A percentile compares a stretch with the other conserved stretches of the same genome.
phyloP scores from a whole-genome alignment of 2,888 invertebrate genomes.

The Drosophila affinis region DNA sequence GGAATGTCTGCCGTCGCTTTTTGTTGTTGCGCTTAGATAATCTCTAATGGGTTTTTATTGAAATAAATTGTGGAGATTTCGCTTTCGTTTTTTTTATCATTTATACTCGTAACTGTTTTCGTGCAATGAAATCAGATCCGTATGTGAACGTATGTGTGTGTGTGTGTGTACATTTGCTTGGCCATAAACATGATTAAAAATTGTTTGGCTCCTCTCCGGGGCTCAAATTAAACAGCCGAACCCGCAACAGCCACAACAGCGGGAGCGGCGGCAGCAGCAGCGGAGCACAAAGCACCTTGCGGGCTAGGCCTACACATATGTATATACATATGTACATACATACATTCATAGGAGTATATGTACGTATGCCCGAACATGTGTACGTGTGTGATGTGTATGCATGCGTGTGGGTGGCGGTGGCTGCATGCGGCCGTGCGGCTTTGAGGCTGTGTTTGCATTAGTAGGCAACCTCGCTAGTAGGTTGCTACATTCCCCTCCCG shows the following conservation, averaged over 20 bases:
- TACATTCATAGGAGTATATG: no score
- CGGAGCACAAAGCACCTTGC: no score
- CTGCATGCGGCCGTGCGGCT: conserved; percentile 43
- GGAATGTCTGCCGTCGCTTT: background rate
- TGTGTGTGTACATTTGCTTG: conserved; percentile 51
- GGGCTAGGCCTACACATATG: no score
- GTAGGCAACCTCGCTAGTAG: conserved; percentile 24
- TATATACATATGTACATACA: no score
- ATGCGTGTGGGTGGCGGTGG: conserved; percentile 20
- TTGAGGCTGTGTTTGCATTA: conserved; percentile 62
- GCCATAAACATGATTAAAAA: conserved; percentile 69
- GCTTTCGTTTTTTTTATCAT: background rate
- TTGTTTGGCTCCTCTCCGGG: conserved; percentile 36
- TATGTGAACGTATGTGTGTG: conserved; percentile 6
- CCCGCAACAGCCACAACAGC: conserved; percentile 40
- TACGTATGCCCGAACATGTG: background rate
- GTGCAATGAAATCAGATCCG: conserved; percentile 49
- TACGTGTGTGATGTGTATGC: conserved; percentile 7
- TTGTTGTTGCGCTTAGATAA: conserved; percentile 8
- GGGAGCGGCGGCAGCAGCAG: conserved; percentile 14
- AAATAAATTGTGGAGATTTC: conserved; percentile 11
- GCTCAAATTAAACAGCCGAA: conserved; percentile 51
- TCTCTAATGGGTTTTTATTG: conserved; percentile 22
- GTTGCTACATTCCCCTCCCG: conserved; percentile 17
- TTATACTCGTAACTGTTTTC: conserved; percentile 40